phyloP scores from a whole-genome alignment of 2,113 vertebrate species.

The Protomyctophum bolini region DNA sequence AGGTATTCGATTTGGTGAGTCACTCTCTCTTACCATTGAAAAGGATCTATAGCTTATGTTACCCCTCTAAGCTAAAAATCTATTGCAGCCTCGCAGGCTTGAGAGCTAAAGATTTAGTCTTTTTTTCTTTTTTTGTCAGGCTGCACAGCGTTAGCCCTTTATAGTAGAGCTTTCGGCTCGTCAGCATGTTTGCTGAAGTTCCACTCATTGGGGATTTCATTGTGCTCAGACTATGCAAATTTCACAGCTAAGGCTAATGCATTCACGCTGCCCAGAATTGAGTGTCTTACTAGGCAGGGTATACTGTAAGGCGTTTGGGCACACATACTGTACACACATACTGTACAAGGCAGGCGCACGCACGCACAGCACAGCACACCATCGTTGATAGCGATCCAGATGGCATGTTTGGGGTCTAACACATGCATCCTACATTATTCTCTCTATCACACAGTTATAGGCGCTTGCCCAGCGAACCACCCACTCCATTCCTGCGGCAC shows the following conservation, averaged over 20 bases:
- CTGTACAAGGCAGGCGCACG: no score
- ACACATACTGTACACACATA: neutral
- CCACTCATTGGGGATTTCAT: slow-evolving; percentile 72
- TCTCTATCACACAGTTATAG: no score
- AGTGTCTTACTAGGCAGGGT: slow-evolving; percentile 36
- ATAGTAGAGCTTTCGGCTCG: slow-evolving; percentile 63
- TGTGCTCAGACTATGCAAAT: slow-evolving; percentile 72
- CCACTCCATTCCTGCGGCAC: no score
- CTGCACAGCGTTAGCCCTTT: slow-evolving; percentile 64
- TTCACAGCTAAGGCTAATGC: slow-evolving; percentile 61
- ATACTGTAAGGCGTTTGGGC: slow-evolving; percentile 18
- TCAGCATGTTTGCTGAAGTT: slow-evolving; percentile 77
- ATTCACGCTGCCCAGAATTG: slow-evolving; percentile 48
- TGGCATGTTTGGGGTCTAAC: slow-evolving; percentile 43
- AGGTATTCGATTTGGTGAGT: slow-evolving; percentile 53
- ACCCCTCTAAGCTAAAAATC: slow-evolving; percentile 72
- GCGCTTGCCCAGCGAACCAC: no score
- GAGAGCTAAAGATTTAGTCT: slow-evolving; percentile 73
- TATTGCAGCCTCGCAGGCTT: slow-evolving; percentile 63
- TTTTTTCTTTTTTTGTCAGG: slow-evolving; percentile 61
- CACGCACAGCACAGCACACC: neutral
- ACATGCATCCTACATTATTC: no score
- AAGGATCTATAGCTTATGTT: slow-evolving; percentile 69
- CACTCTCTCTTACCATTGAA: slow-evolving; percentile 55
- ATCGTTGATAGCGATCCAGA: slow-evolving; percentile 53